Conservation (phyloP, 2,888 invertebrate genomes). For the Melanchra persicariae region DNA sequence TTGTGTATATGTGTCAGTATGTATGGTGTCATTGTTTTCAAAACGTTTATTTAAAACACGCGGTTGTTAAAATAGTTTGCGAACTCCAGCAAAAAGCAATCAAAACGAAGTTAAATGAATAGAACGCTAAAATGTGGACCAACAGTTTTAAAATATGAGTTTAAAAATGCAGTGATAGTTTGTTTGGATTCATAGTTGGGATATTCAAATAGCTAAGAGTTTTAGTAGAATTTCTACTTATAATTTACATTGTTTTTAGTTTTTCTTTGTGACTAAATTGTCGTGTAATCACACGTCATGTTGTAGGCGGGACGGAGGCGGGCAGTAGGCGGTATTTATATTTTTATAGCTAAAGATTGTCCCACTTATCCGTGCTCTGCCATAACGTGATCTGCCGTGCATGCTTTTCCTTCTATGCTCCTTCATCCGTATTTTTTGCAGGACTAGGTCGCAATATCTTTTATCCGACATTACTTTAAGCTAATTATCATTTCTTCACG, state of each 20-base stretch:
- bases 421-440: neutral
- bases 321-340: conserved; percentile 24
- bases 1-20: conserved; percentile 3
- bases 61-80: conserved; percentile 36
- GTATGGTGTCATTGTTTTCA: conserved; percentile 26
- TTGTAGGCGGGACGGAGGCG: conserved; percentile 33
- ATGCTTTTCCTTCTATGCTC: neutral
- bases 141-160: conserved; percentile 16
- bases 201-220: conserved; percentile 19
- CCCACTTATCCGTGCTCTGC: neutral
- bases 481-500: neutral
- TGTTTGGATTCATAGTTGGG: conserved; percentile 11
- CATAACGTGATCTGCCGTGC: neutral
- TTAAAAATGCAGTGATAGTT: conserved; percentile 29
- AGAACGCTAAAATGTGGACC: conserved; percentile 13
- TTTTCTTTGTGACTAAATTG: conserved; percentile 11
- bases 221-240: conserved; percentile 11
- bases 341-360: conserved; percentile 14
- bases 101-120: conserved; percentile 28
- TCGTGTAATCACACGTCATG: conserved; percentile 12
- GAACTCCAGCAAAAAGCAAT: conserved; percentile 13
- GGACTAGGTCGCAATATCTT: neutral
- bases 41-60: conserved; percentile 17
- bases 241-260: conserved; percentile 11
- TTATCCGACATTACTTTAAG: neutral